Conservation (phyloP, 92 coral and sea anemone genomes). For the Phenganax stokvisi region DNA sequence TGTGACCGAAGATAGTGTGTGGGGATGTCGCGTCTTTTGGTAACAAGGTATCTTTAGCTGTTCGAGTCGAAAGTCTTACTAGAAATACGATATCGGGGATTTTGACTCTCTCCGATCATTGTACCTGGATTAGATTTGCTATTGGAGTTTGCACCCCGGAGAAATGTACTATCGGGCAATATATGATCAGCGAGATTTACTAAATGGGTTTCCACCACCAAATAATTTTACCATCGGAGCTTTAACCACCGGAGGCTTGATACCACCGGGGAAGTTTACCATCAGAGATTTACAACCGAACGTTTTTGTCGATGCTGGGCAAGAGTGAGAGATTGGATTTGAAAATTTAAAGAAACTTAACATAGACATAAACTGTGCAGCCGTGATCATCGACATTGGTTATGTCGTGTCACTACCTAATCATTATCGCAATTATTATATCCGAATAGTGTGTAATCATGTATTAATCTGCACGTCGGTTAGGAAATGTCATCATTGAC, state of each 20-base stretch:
- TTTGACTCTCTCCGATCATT: background rate
- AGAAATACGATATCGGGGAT: background rate
- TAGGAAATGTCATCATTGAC: background rate
- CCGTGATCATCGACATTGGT: background rate
- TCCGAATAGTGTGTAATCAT: background rate
- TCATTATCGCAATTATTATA: slow-evolving; percentile 9
- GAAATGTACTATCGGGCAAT: slow-evolving; percentile 19
- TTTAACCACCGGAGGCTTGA: background rate
- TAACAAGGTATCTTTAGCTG: slow-evolving; percentile 27
- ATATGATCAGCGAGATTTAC: slow-evolving; percentile 33
- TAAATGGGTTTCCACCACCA: slow-evolving; percentile 7
- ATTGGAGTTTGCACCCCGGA: slow-evolving; percentile 11
- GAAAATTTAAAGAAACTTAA: background rate
- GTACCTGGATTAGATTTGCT: background rate
- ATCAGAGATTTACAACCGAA: slow-evolving; percentile 16
- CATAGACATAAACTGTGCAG: background rate
- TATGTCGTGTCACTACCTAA: background rate
- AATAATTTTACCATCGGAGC: slow-evolving; percentile 22
- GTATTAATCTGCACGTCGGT: background rate
- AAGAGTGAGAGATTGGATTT: background rate
- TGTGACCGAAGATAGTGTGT: slow-evolving; percentile 6
- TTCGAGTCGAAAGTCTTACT: slow-evolving; percentile 2
- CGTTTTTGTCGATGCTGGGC: background rate
- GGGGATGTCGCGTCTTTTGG: slow-evolving; percentile 4
- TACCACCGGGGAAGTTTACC: slow-evolving; percentile 2